These are phyloP conservation scores for Portunus trituberculatus DNA, from an alignment of 1,140 invertebrate species.

Conservation along the genomic window DNA sequence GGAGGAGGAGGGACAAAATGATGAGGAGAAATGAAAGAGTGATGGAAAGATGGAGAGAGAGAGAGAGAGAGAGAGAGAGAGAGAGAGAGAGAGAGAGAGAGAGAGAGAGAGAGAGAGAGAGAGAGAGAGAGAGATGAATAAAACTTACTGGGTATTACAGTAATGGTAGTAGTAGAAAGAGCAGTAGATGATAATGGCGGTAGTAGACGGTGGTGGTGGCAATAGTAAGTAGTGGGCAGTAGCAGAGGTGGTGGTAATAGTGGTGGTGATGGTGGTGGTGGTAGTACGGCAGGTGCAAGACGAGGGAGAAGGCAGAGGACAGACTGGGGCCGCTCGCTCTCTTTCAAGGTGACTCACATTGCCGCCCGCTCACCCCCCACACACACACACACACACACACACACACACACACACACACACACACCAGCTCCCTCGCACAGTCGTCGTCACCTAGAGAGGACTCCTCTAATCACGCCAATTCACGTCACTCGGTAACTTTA, in stretches of 20 bases:
- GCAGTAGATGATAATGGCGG: not conserved
- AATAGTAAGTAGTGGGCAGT: not conserved
- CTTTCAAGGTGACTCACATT: conserved; percentile 22
- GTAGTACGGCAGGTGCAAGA: not conserved
- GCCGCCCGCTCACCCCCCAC: not conserved
- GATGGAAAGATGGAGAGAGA: conserved; percentile 38
- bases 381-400: not conserved
- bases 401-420: conserved; percentile 37
- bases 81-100: conserved; percentile 51
- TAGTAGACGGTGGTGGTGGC: not conserved
- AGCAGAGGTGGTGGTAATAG: not conserved
- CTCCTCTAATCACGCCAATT: not conserved
- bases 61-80: conserved; percentile 44
- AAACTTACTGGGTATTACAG: not conserved
- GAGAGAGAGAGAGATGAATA: conserved; percentile 25
- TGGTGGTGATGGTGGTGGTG: conserved; percentile 21
- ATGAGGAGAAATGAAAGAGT: conserved; percentile 6
- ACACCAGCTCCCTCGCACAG: not conserved
- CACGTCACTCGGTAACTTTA: too few species aligned
- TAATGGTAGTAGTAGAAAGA: not conserved
- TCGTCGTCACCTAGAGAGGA: not conserved
- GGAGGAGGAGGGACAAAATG: not conserved
- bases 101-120: conserved; percentile 51
- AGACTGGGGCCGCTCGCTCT: not conserved
- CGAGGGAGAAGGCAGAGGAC: too few species aligned